Evolutionary conservation across 2,797 vertebrate species (phyloP), one percentile per base, ranked within the genome.

Genomic region (Tympanoctomys barrerae): DNA sequence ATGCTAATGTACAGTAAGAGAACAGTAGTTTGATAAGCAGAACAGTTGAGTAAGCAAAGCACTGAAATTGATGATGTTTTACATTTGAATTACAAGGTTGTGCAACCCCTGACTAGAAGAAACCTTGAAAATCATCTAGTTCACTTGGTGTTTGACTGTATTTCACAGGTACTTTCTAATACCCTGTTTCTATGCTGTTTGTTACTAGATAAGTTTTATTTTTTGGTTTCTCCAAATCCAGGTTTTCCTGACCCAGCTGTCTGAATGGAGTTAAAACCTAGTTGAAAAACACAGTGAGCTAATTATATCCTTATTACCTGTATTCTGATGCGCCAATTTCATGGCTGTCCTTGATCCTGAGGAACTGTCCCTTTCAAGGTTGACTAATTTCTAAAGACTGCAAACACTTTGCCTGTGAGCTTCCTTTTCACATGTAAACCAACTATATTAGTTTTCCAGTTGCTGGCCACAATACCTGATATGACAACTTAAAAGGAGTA

Each of bases 71-170:
- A 82, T 70, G 61, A 49, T 82, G 7, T 88, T 79, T 84, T 78
- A 66, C 90, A 26, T 95, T 94, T 92, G 77, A 79, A 89, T 92
- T 89, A 83, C 28, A 90, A 49, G 13, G 22, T 80, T 54, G 46
- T 18, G 36, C 62, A 81, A 88, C 54, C 75, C 36, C 62, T 31
- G 86, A 52, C 42, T 64, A 19, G 52, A 89, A 89, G 31, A 89
- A 57, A 54, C 33, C 39, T 93, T 95, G 79, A 66, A 85, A 73
- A 54, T 94, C 2, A 91, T 70, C 10, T 82, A 39, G 24, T 86
- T 85, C n/a, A 71, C 61, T 62, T 39, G 39, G 4, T 82, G 10
- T 73, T 85, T 97, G 73, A 70, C 22, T 54, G 52, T 54, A 13
- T 54, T 54, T 54, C 52, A 54, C 52, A 54, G 52, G 52, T 54